A percentile compares a stretch with the other conserved stretches of the same genome.
These are phyloP conservation scores for Abrostola triplasia DNA, from an alignment of 2,888 invertebrate species.

Conservation along the genomic window DNA sequence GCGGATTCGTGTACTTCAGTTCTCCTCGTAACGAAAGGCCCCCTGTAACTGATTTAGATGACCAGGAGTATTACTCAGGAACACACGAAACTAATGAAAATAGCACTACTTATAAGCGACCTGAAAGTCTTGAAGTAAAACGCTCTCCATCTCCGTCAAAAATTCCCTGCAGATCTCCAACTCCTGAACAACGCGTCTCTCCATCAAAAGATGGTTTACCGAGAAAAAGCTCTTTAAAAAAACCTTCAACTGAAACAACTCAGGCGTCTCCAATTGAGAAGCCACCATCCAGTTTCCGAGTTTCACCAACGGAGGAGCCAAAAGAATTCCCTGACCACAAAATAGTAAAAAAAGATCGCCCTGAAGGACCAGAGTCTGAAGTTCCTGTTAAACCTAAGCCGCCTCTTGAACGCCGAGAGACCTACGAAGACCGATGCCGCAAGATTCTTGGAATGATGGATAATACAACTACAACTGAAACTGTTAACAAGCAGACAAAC, in stretches of 20 bases:
- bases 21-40: slow-evolving; percentile 70
- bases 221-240: slow-evolving; percentile 84
- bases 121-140: slow-evolving; percentile 61
- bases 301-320: slow-evolving; percentile 75
- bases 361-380: slow-evolving; percentile 61
- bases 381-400: slow-evolving; percentile 83
- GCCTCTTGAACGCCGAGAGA: slow-evolving; percentile 90
- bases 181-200: slow-evolving; percentile 73
- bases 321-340: slow-evolving; percentile 65
- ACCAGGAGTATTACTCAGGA: slow-evolving; percentile 63
- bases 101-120: slow-evolving; percentile 53
- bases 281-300: slow-evolving; percentile 77
- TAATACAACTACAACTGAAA: slow-evolving; percentile 64
- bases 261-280: slow-evolving; percentile 76
- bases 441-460: slow-evolving; percentile 91
- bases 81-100: slow-evolving; percentile 57
- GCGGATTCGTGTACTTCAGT: slow-evolving; percentile 85
- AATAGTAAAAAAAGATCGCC: slow-evolving; percentile 69
- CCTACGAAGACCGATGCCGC: slow-evolving; percentile 92
- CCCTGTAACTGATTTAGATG: slow-evolving; percentile 78
- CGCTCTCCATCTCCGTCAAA: slow-evolving; percentile 77
- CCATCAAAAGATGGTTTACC: slow-evolving; percentile 75
- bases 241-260: slow-evolving; percentile 68
- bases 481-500: slow-evolving; percentile 38
- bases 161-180: slow-evolving; percentile 80